Evolutionary conservation across 2,797 vertebrate genomes (phyloP).

Genomic region (Sebastes matsubarae): DNA sequence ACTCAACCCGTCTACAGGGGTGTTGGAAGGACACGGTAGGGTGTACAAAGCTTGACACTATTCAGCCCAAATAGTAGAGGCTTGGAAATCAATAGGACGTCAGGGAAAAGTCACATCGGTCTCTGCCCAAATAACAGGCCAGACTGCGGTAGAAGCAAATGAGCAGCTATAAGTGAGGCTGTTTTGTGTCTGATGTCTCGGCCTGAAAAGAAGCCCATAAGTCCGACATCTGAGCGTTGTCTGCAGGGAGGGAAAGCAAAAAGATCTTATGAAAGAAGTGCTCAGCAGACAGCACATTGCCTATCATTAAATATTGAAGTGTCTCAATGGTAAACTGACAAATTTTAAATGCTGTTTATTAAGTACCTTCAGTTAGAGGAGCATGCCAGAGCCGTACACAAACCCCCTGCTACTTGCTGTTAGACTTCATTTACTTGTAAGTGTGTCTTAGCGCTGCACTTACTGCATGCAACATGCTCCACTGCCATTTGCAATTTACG

Average conservation of each 20-base stretch:
- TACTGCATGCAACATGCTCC: slow-evolving; percentile 4
- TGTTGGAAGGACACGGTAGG: background rate
- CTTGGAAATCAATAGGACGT: slow-evolving; percentile 29
- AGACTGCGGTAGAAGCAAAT: background rate
- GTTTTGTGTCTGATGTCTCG: slow-evolving; percentile 8
- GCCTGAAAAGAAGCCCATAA: background rate
- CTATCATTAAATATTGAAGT: slow-evolving; percentile 50
- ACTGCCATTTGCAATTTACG: slow-evolving; percentile 9
- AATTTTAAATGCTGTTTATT: slow-evolving; percentile 55
- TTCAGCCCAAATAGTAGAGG: background rate
- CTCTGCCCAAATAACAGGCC: background rate
- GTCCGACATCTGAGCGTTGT: slow-evolving; percentile 14
- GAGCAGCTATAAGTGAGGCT: background rate
- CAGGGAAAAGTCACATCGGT: slow-evolving; percentile 1
- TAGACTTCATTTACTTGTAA: slow-evolving; percentile 36
- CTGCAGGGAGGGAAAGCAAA: slow-evolving; percentile 22
- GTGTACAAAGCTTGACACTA: slow-evolving; percentile 8
- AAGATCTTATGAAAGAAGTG: slow-evolving; percentile 26
- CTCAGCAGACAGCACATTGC: slow-evolving; percentile 8
- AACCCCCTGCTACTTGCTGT: slow-evolving; percentile 27
- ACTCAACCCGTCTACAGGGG: background rate
- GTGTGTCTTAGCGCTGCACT: background rate
- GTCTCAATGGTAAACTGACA: slow-evolving; percentile 46
- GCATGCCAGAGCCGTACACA: slow-evolving; percentile 16
- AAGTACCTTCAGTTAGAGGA: slow-evolving; percentile 31